Evolutionary conservation across 2,797 vertebrate species (phyloP).

Genomic region (Trematomus bernacchii): DNA sequence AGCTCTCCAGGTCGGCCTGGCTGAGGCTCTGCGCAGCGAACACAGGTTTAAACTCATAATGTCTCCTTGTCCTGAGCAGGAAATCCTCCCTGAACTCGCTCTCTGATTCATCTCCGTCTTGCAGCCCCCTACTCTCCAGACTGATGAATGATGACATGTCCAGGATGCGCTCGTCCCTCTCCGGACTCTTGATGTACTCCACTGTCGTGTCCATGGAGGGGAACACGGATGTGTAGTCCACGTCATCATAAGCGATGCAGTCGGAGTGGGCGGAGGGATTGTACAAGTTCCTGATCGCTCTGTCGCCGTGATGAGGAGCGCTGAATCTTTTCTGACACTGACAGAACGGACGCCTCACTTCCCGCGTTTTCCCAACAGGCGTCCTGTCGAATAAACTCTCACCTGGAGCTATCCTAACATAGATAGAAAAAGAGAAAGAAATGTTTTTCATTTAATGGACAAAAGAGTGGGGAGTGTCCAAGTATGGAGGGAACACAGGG

Average conservation of each 20-base stretch:
- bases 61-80: slow-evolving; percentile 67
- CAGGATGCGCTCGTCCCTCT: slow-evolving; percentile 58
- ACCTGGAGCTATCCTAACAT: slow-evolving; percentile 83
- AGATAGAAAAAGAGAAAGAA: slow-evolving; percentile 5
- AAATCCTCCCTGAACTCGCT: slow-evolving; percentile 58
- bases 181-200: slow-evolving; percentile 77
- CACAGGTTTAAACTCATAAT: slow-evolving; percentile 72
- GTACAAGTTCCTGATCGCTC: slow-evolving; percentile 46
- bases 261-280: slow-evolving; percentile 51
- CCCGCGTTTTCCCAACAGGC: slow-evolving; percentile 50
- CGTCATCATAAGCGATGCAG: slow-evolving; percentile 76
- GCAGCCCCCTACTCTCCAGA: slow-evolving; percentile 41
- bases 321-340: slow-evolving; percentile 72
- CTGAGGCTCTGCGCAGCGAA: slow-evolving; percentile 68
- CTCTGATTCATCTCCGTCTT: slow-evolving; percentile 19
- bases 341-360: slow-evolving; percentile 79
- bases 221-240: slow-evolving; percentile 85
- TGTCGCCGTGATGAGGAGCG: slow-evolving; percentile 37
- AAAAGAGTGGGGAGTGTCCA: too few species aligned
- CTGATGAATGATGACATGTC: slow-evolving; percentile 53
- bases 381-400: slow-evolving; percentile 87
- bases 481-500: too few species aligned
- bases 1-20: slow-evolving; percentile 74
- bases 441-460: background rate
- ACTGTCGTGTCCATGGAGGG: slow-evolving; percentile 84